Conservation (phyloP, 2,888 invertebrate species). For the Agrypnus murinus region DNA sequence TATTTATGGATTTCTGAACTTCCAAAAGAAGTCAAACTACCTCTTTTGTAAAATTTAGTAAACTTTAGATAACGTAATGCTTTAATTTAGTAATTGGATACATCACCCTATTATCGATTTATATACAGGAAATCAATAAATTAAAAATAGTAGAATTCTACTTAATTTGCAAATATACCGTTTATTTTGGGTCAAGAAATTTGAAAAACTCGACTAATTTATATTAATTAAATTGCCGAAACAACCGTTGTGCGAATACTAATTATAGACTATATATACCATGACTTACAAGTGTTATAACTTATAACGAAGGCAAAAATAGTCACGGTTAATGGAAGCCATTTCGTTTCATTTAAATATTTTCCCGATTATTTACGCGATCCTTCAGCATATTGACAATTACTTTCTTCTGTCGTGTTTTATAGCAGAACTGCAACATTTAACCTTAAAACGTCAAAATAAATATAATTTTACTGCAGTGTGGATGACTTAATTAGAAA, state of each 20-base stretch:
- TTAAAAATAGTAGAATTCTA: too few species aligned
- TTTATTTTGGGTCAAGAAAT: slow-evolving; percentile 1
- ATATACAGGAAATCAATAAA: too few species aligned
- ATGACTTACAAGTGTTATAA: not conserved
- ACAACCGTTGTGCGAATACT: slow-evolving; percentile 18
- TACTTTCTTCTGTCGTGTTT: slow-evolving; percentile 10
- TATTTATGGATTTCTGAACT: too few species aligned
- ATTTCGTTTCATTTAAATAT: slow-evolving; percentile 22
- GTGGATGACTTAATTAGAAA: too few species aligned
- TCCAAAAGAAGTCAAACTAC: too few species aligned
- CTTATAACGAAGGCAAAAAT: not conserved
- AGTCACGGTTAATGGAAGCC: slow-evolving; percentile 20
- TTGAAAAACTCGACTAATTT: slow-evolving; percentile 20
- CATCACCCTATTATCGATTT: too few species aligned
- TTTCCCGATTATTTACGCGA: slow-evolving; percentile 15
- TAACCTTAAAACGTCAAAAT: slow-evolving; percentile 17
- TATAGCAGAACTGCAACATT: slow-evolving; percentile 14
- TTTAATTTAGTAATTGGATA: too few species aligned
- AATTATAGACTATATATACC: slow-evolving; percentile 14
- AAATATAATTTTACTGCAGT: not conserved
- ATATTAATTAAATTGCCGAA: slow-evolving; percentile 23
- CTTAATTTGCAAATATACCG: slow-evolving; percentile 8
- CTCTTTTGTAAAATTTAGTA: too few species aligned
- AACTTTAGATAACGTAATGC: too few species aligned
- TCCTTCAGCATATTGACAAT: slow-evolving; percentile 14